Percentiles rank a stretch among this genome's conserved stretches.
Evolutionary conservation across 2,888 invertebrate species (phyloP).

Genomic region (Thysanoteuthis rhombus): DNA sequence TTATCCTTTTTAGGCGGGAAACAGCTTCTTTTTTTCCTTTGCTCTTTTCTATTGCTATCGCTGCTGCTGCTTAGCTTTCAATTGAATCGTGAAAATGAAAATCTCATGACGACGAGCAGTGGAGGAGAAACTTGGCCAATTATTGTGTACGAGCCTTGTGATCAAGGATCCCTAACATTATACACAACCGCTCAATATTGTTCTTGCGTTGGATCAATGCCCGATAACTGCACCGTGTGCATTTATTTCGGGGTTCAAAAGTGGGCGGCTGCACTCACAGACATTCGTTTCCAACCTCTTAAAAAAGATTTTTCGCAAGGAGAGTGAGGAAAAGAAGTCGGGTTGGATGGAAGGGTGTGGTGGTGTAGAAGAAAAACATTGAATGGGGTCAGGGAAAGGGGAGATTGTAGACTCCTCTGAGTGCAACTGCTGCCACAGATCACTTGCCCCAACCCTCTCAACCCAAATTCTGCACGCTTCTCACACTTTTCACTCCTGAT

Average conservation of each 20-base stretch:
- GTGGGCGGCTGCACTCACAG: not conserved
- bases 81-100: not conserved
- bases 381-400: too few relatives aligned
- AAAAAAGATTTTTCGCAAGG: not conserved
- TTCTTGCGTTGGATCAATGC: not conserved
- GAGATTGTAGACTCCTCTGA: too few relatives aligned
- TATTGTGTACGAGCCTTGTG: not conserved
- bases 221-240: not conserved
- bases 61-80: not conserved
- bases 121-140: constrained; percentile 14
- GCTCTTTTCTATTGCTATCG: not conserved
- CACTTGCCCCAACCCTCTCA: too few relatives aligned
- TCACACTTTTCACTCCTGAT: too few relatives aligned
- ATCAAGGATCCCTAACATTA: not conserved
- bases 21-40: not conserved
- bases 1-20: not conserved
- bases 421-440: too few relatives aligned
- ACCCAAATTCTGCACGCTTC: too few relatives aligned
- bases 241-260: not conserved
- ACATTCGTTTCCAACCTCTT: not conserved
- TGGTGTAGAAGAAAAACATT: too few relatives aligned
- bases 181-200: not conserved
- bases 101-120: constrained; percentile 19
- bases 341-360: too few relatives aligned
- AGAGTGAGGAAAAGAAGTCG: too few relatives aligned